Base-by-base conservation (phyloP, 2,888 invertebrate species). In the Cephus spinipes region DNA sequence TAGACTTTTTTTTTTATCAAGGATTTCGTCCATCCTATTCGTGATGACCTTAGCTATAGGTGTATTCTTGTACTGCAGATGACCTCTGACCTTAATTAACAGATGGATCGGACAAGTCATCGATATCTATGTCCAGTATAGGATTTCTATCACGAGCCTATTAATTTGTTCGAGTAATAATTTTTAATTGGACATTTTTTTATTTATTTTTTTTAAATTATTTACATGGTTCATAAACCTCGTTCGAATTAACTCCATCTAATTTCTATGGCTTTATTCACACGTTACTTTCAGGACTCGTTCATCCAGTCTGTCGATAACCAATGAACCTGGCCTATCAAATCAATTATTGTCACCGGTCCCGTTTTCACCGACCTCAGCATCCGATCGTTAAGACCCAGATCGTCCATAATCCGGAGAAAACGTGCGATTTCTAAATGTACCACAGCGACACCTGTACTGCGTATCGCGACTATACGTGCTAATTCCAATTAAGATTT, bases 321-420 rank as follows among this genome's bases (percentile, higher is more conserved):
- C 69, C 73, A 68, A 68, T 69, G 76, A 68, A 76, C 68, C 73
- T 15, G 76, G 73, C 55, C 75, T 68, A 75, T 77, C 71, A 73
- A 80, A 80, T 80, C 79, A 77, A 80, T 79, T 79, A 79, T 78
- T 73, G 75, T 74, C 78, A 71, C n/a, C 73, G 33, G 32, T 75
- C 33, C 40, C 36, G 75, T 40, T 75, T 34, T 68, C 33, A 68
- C 34, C 30, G 30, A 73, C 73, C 73, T 33, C 40, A 69, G 68
- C 73, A 74, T 76, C 75, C 73, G 73, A 76, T 79, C 78, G 69
- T 79, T 76, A 76, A 73, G 73, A 76, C 31, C 23, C 30, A 40
- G 36, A n/a, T 73, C 23, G 31, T 32, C 75, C 68, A 76, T 73
- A 75, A 73, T 31, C 40, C 33, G 55, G 23, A 40, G 74, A 68